A percentile compares a stretch with the other conserved stretches of the same genome.
phyloP scores from a whole-genome alignment of 2,797 vertebrate species.

The Clarias laeviceps region DNA sequence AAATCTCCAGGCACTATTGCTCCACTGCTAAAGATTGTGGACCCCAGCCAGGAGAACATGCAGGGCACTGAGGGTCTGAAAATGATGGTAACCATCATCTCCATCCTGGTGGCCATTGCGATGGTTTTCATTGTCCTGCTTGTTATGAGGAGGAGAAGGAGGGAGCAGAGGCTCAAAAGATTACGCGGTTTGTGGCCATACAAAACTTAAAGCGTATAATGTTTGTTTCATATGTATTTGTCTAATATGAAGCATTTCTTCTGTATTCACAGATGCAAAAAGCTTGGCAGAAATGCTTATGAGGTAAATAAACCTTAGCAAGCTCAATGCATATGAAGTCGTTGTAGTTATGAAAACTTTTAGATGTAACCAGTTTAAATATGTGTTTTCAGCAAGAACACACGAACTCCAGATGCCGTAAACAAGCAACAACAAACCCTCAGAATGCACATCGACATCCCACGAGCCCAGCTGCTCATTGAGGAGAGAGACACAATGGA shows the following conservation, averaged over 20 bases:
- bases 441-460: conserved; percentile 98
- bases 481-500: conserved; percentile 99
- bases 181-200: conserved; percentile 82
- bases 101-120: conserved; percentile 87
- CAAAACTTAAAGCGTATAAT: no score
- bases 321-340: not conserved
- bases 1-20: conserved; percentile 88
- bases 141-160: conserved; percentile 87
- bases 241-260: conserved; percentile 51
- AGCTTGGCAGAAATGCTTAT: conserved; percentile 99
- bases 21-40: conserved; percentile 90
- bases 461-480: conserved; percentile 96
- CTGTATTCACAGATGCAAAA: conserved; percentile 93
- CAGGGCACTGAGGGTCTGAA: conserved; percentile 92
- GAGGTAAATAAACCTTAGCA: conserved; percentile 81
- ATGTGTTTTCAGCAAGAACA: conserved; percentile 86
- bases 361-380: not conserved
- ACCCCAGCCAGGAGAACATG: conserved; percentile 89
- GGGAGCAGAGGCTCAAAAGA: conserved; percentile 95
- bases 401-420: conserved; percentile 91
- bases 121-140: conserved; percentile 92
- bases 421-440: conserved; percentile 97
- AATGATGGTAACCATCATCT: conserved; percentile 98
- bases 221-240: not conserved
- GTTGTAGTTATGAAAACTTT: not conserved